A percentile compares a stretch with the other conserved stretches of the same genome.
These are phyloP conservation scores for Clarias pachynema DNA, from an alignment of 2,797 vertebrate species.

Conservation along the genomic window DNA sequence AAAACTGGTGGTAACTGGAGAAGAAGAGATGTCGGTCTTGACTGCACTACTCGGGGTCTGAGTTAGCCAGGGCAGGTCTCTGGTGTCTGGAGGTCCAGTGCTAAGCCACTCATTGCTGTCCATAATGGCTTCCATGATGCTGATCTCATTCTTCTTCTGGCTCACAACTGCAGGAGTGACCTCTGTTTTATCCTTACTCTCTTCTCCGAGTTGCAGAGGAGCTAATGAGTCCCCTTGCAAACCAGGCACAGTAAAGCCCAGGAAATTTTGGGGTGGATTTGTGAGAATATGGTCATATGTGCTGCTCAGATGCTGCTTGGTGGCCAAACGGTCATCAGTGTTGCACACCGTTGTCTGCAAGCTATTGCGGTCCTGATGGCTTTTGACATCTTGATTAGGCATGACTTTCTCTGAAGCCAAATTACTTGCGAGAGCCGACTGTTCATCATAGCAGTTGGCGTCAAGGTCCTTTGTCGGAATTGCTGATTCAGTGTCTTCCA, in stretches of 20 bases:
- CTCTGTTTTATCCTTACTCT: not conserved
- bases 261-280: constrained; percentile 31
- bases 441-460: constrained; percentile 29
- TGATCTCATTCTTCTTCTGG: constrained; percentile 72
- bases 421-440: not conserved
- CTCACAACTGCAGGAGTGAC: constrained; percentile 19
- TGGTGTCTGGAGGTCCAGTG: constrained; percentile 36
- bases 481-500: not conserved
- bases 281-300: constrained; percentile 27
- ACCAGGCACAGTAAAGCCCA: constrained; percentile 41
- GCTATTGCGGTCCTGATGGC: not conserved
- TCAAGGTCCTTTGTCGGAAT: constrained; percentile 23
- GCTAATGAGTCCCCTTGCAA: constrained; percentile 43
- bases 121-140: constrained; percentile 81
- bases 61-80: constrained; percentile 65
- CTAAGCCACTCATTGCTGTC: constrained; percentile 79
- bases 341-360: not conserved
- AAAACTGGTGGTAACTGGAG: not conserved
- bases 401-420: not conserved
- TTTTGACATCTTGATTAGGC: not conserved
- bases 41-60: constrained; percentile 12
- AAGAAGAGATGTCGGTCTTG: not conserved
- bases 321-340: constrained; percentile 10
- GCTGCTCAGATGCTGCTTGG: constrained; percentile 6
- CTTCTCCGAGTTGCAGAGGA: constrained; percentile 18